phyloP scores from a whole-genome alignment of 2,113 vertebrate species.

The Sialia sialis region DNA sequence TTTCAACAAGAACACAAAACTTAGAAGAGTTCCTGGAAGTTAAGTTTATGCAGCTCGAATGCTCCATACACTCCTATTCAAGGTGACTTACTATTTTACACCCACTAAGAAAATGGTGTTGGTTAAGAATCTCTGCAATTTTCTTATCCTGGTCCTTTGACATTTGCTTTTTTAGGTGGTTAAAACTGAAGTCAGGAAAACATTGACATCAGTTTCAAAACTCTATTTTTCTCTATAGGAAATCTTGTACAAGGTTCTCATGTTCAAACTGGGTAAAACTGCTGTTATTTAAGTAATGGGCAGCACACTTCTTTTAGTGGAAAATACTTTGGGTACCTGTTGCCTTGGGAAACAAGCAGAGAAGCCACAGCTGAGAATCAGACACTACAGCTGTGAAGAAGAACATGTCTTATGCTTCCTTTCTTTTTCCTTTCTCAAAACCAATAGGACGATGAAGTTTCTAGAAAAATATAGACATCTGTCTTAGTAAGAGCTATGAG shows the following conservation, averaged over 20 bases:
- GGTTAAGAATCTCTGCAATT: conserved; percentile 3
- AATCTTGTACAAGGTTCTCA: neutral
- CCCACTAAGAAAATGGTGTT: neutral
- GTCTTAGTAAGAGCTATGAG: neutral
- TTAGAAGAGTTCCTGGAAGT: neutral
- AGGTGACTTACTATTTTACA: neutral
- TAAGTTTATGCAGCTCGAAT: neutral
- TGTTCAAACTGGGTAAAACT: conserved; percentile 46
- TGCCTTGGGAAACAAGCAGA: conserved; percentile 12
- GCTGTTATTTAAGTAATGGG: conserved; percentile 47
- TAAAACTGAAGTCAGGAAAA: neutral
- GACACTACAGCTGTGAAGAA: conserved; percentile 20
- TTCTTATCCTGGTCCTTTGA: conserved; percentile 25
- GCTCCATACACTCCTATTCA: neutral
- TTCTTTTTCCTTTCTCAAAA: neutral
- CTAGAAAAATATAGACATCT: neutral
- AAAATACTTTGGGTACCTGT: conserved; percentile 4
- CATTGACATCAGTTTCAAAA: conserved; percentile 6
- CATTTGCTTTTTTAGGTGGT: neutral
- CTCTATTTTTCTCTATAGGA: conserved; percentile 17
- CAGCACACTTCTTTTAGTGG: neutral
- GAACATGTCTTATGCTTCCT: neutral
- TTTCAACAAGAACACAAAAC: neutral
- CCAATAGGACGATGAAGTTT: neutral
- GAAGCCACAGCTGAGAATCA: neutral